Base-by-base conservation (phyloP, 2,888 invertebrate species). In the Epinotia brunnichana region DNA sequence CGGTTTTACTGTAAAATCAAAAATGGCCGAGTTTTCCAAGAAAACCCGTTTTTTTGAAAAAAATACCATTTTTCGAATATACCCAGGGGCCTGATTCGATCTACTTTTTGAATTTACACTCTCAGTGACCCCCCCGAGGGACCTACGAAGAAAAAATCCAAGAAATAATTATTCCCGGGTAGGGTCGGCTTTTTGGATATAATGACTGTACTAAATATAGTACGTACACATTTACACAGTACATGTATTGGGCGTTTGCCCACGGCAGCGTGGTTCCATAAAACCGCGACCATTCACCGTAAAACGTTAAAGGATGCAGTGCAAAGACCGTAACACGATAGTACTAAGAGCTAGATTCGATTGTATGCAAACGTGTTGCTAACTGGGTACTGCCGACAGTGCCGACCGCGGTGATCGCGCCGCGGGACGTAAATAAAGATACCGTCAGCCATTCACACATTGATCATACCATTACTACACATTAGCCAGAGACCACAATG, bases 371-470 rank as follows among this genome's bases (percentile, higher is more conserved):
- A 19, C 9, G 48, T 51, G 62, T 56, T 66, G 41, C 41, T 39
- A 35, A 53, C 63, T 53, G 35, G 17, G 41, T 53, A 39, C 64
- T 19, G 19, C 60, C n/a, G n/a, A n/a, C n/a, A n/a, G n/a, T n/a
- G n/a, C n/a, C n/a, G n/a, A n/a, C n/a, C 54, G 56, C 61, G 48
- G 41, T 41, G 60, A 70, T 67, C 56, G 62, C 67, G 62, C 60
- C 63, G 76, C 74, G 75, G 70, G 71, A 76, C 78, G 74, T 79
- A 82, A 82, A 81, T 82, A 82, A 79, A 77, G 76, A 72, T 75
- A 80, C 74, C 80, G 88, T 89, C 88, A 87, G 80, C 78, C 82
- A 82, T 82, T 83, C 81, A 83, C 77, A 74, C 70, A 79, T 81
- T 81, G 81, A 62, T 62, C 68, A 62, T 63, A 72, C 57, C 19